Percentiles rank a stretch among this genome's conserved stretches.
These are phyloP conservation scores for Hetaerina titia DNA, from an alignment of 2,888 invertebrate genomes.

Conservation along the genomic window DNA sequence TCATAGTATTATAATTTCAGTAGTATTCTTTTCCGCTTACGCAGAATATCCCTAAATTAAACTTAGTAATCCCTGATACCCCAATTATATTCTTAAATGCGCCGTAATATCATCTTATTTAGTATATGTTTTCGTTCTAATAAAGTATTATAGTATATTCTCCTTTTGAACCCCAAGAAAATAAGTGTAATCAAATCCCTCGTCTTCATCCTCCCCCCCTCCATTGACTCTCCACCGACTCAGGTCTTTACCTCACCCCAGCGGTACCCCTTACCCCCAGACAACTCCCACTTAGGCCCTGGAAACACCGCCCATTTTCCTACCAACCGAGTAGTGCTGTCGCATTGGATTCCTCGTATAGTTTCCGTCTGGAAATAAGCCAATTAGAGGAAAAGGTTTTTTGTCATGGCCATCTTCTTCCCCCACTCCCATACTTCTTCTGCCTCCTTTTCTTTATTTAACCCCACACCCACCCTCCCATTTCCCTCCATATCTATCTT, in stretches of 20 bases:
- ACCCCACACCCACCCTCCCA: neutral
- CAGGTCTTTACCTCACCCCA: neutral
- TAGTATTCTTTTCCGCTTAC: neutral
- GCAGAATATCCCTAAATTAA: neutral
- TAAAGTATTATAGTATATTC: neutral
- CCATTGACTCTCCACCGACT: neutral
- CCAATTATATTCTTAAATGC: neutral
- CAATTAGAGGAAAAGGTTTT: constrained; percentile 35
- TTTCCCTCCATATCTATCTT: neutral
- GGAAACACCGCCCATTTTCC: neutral
- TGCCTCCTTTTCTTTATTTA: neutral
- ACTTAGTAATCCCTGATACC: neutral
- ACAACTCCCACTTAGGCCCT: neutral
- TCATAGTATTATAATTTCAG: neutral
- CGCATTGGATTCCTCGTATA: constrained; percentile 14
- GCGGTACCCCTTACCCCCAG: neutral
- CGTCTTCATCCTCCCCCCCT: neutral
- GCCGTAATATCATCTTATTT: neutral
- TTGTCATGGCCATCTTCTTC: neutral
- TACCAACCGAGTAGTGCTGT: neutral
- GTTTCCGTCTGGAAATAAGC: constrained; percentile 27
- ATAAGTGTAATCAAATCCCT: neutral
- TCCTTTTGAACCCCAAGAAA: neutral
- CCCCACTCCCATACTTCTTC: neutral
- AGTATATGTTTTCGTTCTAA: neutral